Evolutionary conservation across 2,797 vertebrate species (phyloP).

Genomic region (Manis crassicaudata): DNA sequence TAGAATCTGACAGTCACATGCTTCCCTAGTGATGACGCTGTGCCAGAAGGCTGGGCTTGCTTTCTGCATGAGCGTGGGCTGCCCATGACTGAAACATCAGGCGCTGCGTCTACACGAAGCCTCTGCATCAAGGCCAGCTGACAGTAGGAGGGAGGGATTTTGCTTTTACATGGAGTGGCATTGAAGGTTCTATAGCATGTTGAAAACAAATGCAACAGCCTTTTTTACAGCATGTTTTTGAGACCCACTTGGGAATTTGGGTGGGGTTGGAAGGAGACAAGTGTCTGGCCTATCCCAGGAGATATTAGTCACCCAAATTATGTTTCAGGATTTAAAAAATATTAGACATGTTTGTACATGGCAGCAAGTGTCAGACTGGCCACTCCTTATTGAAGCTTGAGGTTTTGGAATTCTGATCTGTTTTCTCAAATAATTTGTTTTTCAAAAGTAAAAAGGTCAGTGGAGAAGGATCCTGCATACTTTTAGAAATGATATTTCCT

Average conservation of each 20-base stretch:
- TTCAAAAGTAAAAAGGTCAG: not conserved
- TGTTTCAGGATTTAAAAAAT: conserved; percentile 57
- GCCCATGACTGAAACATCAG: not conserved
- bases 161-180: not conserved
- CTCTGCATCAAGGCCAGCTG: not conserved
- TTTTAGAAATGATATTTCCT: conserved; percentile 35
- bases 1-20: not conserved
- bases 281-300: conserved; percentile 58
- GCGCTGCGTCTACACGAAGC: not conserved
- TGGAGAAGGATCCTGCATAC: not conserved
- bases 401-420: conserved; percentile 58
- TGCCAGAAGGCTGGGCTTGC: not conserved
- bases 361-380: conserved; percentile 60
- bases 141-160: not conserved
- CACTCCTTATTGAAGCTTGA: conserved; percentile 64
- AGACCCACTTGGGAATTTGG: conserved; percentile 66
- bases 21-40: not conserved
- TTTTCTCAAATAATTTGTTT: conserved; percentile 16
- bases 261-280: conserved; percentile 65
- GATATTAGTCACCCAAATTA: conserved; percentile 78
- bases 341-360: conserved; percentile 69
- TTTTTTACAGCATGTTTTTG: conserved; percentile 47
- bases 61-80: not conserved
- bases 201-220: not conserved
- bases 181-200: not conserved